Evolutionary conservation across 1,140 invertebrate genomes (phyloP).

Genomic region (Contarinia nasturtii): DNA sequence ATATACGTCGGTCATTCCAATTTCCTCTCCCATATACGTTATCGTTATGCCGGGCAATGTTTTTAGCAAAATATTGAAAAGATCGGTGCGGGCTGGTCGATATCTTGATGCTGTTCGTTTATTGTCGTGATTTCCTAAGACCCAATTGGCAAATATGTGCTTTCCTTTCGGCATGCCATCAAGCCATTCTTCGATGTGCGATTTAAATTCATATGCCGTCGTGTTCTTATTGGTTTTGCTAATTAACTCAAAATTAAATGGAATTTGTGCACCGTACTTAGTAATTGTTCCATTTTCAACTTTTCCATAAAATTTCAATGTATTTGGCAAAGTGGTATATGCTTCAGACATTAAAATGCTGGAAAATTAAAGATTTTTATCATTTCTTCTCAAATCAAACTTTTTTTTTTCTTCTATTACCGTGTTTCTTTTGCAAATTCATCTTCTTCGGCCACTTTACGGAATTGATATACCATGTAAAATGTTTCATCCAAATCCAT

Average conservation of each 20-base stretch:
- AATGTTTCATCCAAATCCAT: conserved; percentile 36
- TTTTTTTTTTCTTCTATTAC: conserved; percentile 25
- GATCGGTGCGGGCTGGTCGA: conserved; percentile 37
- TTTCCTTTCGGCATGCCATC: conserved; percentile 28
- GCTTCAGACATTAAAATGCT: conserved; percentile 47
- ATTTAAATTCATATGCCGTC: conserved; percentile 30
- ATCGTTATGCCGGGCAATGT: conserved; percentile 51
- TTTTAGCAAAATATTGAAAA: conserved; percentile 44
- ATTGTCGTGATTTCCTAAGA: conserved; percentile 43
- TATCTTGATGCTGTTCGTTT: conserved; percentile 35
- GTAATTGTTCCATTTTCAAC: conserved; percentile 29
- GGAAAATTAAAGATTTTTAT: conserved; percentile 11
- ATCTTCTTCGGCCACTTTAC: conserved; percentile 33
- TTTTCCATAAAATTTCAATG: conserved; percentile 39
- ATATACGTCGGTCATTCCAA: conserved; percentile 40
- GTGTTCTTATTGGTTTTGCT: conserved; percentile 26
- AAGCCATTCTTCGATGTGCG: conserved; percentile 32
- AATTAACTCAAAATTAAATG: conserved; percentile 43
- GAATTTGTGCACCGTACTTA: conserved; percentile 35
- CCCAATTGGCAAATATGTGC: conserved; percentile 31
- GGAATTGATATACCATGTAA: conserved; percentile 37
- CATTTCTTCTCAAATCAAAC: conserved; percentile 13
- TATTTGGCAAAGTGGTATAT: conserved; percentile 29
- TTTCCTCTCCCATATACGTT: conserved; percentile 63
- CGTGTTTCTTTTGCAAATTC: conserved; percentile 22